Conservation (phyloP, 2,888 invertebrate species). For the Acanthosepion lycidas region DNA sequence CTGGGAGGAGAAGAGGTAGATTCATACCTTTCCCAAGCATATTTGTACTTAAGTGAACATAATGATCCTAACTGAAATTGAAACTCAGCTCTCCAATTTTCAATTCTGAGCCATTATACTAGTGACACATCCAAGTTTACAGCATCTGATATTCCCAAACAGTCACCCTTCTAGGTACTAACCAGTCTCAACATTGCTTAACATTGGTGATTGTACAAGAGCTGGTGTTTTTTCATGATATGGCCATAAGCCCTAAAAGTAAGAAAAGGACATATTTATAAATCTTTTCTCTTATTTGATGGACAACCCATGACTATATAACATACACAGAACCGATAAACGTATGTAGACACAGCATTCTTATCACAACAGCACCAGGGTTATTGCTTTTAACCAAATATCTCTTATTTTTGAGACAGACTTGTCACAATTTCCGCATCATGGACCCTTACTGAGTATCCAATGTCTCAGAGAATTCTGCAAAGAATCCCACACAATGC, state of each 20-base stretch:
- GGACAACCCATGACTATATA: not conserved
- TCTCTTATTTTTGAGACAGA: not conserved
- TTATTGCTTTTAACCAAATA: constrained; percentile 13
- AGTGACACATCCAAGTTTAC: too few species aligned
- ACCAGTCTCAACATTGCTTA: too few species aligned
- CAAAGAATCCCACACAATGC: not conserved
- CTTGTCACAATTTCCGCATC: constrained; percentile 21
- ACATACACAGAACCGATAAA: not conserved
- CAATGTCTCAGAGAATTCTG: not conserved
- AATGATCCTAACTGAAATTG: too few species aligned
- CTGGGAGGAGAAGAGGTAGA: too few species aligned
- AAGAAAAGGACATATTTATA: not conserved
- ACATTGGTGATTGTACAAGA: too few species aligned
- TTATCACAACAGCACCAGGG: not conserved
- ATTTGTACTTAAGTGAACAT: too few species aligned
- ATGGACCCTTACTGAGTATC: not conserved
- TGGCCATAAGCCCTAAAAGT: not conserved
- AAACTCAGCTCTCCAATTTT: too few species aligned
- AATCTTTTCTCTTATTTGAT: not conserved
- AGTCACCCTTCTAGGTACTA: too few species aligned
- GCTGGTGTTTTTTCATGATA: too few species aligned
- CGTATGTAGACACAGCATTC: not conserved
- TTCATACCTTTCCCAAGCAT: too few species aligned
- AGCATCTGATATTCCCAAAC: too few species aligned
- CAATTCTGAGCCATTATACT: too few species aligned